Conservation (phyloP, 2,888 invertebrate genomes). For the Clepsis dumicolana region DNA sequence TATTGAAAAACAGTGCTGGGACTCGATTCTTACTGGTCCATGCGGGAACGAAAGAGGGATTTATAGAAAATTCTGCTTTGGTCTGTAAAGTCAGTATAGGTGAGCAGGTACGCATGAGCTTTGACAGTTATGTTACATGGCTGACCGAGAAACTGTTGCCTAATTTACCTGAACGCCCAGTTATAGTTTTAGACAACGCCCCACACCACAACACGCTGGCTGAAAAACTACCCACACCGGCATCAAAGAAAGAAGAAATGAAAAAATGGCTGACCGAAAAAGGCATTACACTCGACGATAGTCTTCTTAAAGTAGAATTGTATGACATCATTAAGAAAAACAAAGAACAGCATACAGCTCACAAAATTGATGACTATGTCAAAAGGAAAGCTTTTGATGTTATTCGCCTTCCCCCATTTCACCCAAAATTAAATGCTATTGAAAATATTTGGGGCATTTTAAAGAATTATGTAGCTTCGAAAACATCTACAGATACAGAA, state of each 20-base stretch:
- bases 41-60: conserved; percentile 48
- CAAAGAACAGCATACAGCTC: background rate
- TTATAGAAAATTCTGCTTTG: conserved; percentile 49
- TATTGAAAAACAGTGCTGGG: conserved; percentile 45
- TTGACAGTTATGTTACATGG: conserved; percentile 51
- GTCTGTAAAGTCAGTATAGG: conserved; percentile 47
- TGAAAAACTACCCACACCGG: background rate
- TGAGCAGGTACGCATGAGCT: conserved; percentile 49
- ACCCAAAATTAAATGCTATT: conserved; percentile 46
- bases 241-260: background rate
- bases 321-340: background rate
- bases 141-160: conserved; percentile 50
- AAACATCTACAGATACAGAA: background rate
- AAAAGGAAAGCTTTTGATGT: conserved; percentile 44
- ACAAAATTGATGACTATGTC: conserved; percentile 38
- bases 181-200: conserved; percentile 48
- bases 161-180: conserved; percentile 45
- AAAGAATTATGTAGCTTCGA: conserved; percentile 41
- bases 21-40: conserved; percentile 50
- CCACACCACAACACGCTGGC: conserved; percentile 42
- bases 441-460: conserved; percentile 47
- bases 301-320: background rate
- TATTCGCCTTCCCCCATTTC: conserved; percentile 43
- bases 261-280: background rate
- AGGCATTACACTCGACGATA: background rate